Conservation (phyloP, 1,140 invertebrate species). For the Achroia grisella region DNA sequence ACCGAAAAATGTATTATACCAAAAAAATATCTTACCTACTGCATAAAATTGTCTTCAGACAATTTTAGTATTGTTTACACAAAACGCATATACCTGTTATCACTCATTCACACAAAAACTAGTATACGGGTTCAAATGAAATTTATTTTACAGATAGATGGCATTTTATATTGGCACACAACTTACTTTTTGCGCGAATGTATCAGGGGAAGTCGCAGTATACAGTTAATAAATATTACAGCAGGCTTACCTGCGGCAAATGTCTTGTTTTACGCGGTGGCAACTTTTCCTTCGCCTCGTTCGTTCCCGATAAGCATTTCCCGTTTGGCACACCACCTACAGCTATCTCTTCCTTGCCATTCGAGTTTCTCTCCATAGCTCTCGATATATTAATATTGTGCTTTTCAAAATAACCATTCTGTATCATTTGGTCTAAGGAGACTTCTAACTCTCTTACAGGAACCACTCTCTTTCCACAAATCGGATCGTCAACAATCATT, state of each 20-base stretch:
- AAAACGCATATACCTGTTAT: too few relatives aligned
- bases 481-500: slow-evolving; percentile 60
- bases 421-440: slow-evolving; percentile 67
- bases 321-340: slow-evolving; percentile 41
- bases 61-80: too few relatives aligned
- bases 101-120: too few relatives aligned
- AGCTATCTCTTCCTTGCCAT: slow-evolving; percentile 37
- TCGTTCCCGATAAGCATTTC: slow-evolving; percentile 40
- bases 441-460: slow-evolving; percentile 67
- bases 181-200: too few relatives aligned
- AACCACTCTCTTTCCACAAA: slow-evolving; percentile 52
- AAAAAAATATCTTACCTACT: too few relatives aligned
- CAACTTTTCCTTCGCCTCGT: slow-evolving; percentile 20
- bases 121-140: too few relatives aligned
- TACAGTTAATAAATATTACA: too few relatives aligned
- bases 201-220: too few relatives aligned
- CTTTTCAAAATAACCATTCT: slow-evolving; percentile 67
- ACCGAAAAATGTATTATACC: too few relatives aligned
- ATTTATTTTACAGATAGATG: too few relatives aligned
- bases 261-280: slow-evolving; percentile 51
- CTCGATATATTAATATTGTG: slow-evolving; percentile 61
- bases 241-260: slow-evolving; percentile 58
- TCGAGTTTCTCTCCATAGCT: slow-evolving; percentile 13
- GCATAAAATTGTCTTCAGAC: too few relatives aligned
- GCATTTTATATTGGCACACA: too few relatives aligned